These are phyloP conservation scores for Halcyon chelicuti DNA, from an alignment of 2,797 vertebrate genomes.

Conservation along the genomic window DNA sequence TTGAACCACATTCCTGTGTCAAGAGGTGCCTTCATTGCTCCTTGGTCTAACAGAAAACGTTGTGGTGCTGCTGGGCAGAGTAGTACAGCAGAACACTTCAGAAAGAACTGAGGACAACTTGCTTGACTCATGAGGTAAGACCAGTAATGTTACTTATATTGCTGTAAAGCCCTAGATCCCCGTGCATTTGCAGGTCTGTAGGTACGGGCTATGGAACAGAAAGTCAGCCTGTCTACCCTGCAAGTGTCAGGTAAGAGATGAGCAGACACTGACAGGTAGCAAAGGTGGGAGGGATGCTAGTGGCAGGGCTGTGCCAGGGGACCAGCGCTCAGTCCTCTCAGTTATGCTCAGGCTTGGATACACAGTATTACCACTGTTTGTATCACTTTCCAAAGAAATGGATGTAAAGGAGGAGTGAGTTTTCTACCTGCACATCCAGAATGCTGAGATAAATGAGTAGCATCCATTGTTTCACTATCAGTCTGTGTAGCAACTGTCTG, in stretches of 20 bases:
- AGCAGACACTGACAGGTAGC: not conserved
- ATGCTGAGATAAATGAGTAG: not conserved
- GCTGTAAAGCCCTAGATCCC: not conserved
- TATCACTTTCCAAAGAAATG: not conserved
- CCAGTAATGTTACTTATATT: not conserved
- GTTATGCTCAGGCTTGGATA: accelerated
- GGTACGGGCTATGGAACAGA: not conserved
- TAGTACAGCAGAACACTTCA: not conserved
- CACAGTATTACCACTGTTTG: not conserved
- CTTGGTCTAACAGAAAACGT: not conserved
- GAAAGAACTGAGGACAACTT: not conserved
- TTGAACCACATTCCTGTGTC: not conserved
- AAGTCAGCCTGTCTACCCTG: not conserved
- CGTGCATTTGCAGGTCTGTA: not conserved
- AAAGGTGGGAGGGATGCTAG: not conserved
- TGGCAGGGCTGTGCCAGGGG: not conserved
- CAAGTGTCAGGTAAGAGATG: not conserved
- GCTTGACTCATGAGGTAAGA: not conserved
- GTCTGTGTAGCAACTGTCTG: not conserved
- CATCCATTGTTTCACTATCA: not conserved
- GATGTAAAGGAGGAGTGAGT: not conserved
- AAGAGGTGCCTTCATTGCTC: not conserved
- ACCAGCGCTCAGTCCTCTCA: not conserved
- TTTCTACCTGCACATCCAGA: not conserved
- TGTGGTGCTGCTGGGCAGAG: not conserved